These are phyloP conservation scores for Pollenia amentaria DNA, from an alignment of 2,888 invertebrate species.

Conservation along the genomic window DNA sequence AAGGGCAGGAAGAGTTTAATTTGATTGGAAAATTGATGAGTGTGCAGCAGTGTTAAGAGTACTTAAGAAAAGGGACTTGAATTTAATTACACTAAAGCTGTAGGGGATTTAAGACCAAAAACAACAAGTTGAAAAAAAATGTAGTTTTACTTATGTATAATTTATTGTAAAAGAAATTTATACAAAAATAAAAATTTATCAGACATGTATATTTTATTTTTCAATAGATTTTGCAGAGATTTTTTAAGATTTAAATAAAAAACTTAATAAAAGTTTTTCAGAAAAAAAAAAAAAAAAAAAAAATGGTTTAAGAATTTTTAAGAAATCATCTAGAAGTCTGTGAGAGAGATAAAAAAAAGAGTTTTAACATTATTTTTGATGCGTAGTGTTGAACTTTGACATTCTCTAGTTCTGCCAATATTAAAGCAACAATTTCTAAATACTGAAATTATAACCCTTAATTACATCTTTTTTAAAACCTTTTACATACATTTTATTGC, in stretches of 20 bases:
- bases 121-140: conserved; percentile 41
- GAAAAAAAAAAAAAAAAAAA: not conserved
- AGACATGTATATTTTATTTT: conserved; percentile 36
- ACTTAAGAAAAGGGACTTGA: conserved; percentile 73
- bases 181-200: conserved; percentile 10
- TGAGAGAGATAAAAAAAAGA: too few relatives aligned
- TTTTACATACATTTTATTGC: too few relatives aligned
- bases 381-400: too few relatives aligned
- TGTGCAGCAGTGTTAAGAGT: conserved; percentile 73
- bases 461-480: too few relatives aligned
- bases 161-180: conserved; percentile 11
- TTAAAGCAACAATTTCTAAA: too few relatives aligned
- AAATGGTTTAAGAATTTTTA: too few relatives aligned
- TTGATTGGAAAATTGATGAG: conserved; percentile 75
- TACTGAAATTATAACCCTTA: too few relatives aligned
- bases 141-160: conserved; percentile 13
- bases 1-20: conserved; percentile 73
- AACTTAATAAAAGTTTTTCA: not conserved
- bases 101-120: conserved; percentile 66
- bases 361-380: too few relatives aligned
- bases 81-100: conserved; percentile 74
- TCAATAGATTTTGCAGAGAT: not conserved
- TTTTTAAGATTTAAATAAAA: conserved; percentile 12
- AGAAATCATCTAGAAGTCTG: too few relatives aligned
- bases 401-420: too few relatives aligned